Percentiles rank a stretch among this genome's conserved stretches.
These are phyloP conservation scores for Chalcosyrphus nemorum DNA, from an alignment of 2,888 invertebrate species.

Conservation along the genomic window DNA sequence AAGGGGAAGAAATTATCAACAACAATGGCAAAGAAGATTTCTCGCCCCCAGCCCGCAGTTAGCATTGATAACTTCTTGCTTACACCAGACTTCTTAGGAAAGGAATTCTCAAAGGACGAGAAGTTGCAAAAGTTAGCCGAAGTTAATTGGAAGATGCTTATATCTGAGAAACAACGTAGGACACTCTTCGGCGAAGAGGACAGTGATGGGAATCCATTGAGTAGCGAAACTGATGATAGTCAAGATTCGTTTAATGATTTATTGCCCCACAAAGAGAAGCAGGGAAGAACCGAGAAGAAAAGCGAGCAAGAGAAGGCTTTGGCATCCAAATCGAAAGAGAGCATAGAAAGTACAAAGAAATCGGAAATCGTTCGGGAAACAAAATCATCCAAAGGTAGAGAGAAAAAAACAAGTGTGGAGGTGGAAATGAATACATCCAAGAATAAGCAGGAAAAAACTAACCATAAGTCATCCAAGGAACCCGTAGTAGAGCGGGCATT, in stretches of 20 bases:
- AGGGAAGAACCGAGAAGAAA: neutral
- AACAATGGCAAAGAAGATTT: neutral
- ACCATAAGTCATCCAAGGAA: neutral
- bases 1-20: neutral
- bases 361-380: too few species aligned
- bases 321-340: neutral
- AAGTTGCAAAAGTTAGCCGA: slow-evolving; percentile 37
- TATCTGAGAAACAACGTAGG: slow-evolving; percentile 20
- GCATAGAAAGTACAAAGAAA: too few species aligned
- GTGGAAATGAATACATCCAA: too few species aligned
- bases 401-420: too few species aligned
- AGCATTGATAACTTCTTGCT: slow-evolving; percentile 39
- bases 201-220: neutral
- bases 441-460: too few species aligned
- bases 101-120: slow-evolving; percentile 30
- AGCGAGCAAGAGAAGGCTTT: too few species aligned
- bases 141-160: slow-evolving; percentile 44
- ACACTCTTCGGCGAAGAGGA: slow-evolving; percentile 27
- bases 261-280: neutral
- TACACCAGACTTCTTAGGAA: slow-evolving; percentile 52
- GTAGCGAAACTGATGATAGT: slow-evolving; percentile 17
- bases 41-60: neutral
- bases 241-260: slow-evolving; percentile 39
- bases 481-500: neutral
- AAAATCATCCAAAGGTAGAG: too few species aligned